Evolutionary conservation across 2,888 invertebrate genomes (phyloP).

Genomic region (Anaspis maculata): DNA sequence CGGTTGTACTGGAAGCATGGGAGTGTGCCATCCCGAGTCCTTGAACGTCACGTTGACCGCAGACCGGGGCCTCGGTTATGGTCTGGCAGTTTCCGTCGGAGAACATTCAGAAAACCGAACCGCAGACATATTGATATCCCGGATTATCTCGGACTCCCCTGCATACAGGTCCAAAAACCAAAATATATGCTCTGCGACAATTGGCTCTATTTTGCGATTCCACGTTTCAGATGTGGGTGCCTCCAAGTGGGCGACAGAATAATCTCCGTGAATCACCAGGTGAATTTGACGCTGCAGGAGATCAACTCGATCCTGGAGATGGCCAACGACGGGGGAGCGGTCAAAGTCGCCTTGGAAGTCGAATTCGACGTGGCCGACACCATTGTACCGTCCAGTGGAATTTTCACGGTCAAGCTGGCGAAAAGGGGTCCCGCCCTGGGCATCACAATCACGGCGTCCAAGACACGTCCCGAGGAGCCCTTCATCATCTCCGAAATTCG

Average conservation of each 20-base stretch:
- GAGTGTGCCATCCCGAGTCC: constrained; percentile 50
- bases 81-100: constrained; percentile 45
- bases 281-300: constrained; percentile 54
- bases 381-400: constrained; percentile 83
- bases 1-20: constrained; percentile 23
- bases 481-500: constrained; percentile 83
- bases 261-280: constrained; percentile 74
- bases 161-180: constrained; percentile 47
- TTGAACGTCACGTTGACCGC: constrained; percentile 45
- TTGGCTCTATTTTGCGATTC: too few species aligned
- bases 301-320: constrained; percentile 45
- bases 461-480: constrained; percentile 56
- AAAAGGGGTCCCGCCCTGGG: constrained; percentile 73
- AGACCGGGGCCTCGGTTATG: constrained; percentile 45
- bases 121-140: constrained; percentile 42
- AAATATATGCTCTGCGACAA: too few species aligned
- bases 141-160: constrained; percentile 48
- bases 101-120: constrained; percentile 38
- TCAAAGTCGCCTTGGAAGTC: constrained; percentile 68
- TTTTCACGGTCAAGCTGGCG: constrained; percentile 83
- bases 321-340: constrained; percentile 46
- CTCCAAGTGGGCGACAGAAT: constrained; percentile 76
- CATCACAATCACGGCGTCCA: constrained; percentile 68
- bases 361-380: constrained; percentile 90
- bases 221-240: constrained; percentile 59